Evolutionary conservation across 92 coral and sea anemone species (phyloP).

Genomic region (Metridium senile): DNA sequence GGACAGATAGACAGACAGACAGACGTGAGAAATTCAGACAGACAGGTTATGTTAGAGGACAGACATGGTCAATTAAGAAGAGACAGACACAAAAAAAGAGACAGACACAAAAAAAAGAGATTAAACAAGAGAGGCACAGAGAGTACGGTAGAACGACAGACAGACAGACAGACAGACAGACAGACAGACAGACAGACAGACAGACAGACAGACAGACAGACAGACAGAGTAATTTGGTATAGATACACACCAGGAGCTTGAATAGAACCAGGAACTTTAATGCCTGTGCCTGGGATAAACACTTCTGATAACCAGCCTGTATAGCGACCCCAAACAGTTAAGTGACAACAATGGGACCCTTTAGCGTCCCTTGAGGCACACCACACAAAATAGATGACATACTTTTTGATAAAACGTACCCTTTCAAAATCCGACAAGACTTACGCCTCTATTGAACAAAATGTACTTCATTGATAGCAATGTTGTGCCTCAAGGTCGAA

Average conservation of each 20-base stretch:
- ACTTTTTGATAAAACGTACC: not conserved
- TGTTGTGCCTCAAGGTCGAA: conserved; percentile 8
- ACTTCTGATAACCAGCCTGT: conserved; percentile 96
- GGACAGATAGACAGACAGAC: conserved; percentile 1
- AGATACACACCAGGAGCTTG: conserved; percentile 99
- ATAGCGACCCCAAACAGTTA: conserved; percentile 58
- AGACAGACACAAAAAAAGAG: too few relatives aligned
- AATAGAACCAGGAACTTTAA: conserved; percentile 97
- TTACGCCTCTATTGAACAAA: not conserved
- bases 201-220: conserved; percentile 7
- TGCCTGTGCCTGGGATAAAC: conserved; percentile 96
- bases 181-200: conserved; percentile 15
- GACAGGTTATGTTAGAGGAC: not conserved
- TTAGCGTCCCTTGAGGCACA: conserved; percentile 40
- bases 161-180: not conserved
- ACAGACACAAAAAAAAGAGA: too few relatives aligned
- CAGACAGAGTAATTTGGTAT: conserved; percentile 19
- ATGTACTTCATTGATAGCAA: not conserved
- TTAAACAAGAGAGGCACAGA: too few relatives aligned
- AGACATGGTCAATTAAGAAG: too few relatives aligned
- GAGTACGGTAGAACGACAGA: not conserved
- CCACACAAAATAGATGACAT: not conserved
- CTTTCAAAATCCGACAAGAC: not conserved
- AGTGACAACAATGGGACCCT: conserved; percentile 22
- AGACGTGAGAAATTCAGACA: conserved; percentile 2